phyloP scores from a whole-genome alignment of 2,888 invertebrate species.

The Rambutsinella grinnellia region DNA sequence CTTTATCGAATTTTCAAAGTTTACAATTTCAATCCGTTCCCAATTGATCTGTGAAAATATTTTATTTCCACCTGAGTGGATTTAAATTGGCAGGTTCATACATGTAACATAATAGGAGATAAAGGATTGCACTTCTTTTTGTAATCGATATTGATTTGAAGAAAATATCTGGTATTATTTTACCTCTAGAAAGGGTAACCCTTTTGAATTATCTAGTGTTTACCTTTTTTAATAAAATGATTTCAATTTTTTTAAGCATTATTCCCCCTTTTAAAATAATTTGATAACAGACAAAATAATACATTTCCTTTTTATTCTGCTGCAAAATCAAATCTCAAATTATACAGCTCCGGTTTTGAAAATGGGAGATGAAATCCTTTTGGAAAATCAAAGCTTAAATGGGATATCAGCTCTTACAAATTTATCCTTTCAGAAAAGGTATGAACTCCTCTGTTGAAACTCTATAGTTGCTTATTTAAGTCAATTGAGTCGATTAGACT shows the following conservation, averaged over 20 bases:
- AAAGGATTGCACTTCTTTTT: neutral
- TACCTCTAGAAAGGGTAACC: neutral
- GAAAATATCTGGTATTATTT: too few species aligned
- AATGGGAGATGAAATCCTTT: too few species aligned
- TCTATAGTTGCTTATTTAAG: neutral
- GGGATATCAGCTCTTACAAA: too few species aligned
- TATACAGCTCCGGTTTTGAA: too few species aligned
- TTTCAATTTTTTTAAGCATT: neutral
- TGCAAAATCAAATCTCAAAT: too few species aligned
- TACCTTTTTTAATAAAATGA: neutral
- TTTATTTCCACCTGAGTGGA: slow-evolving; percentile 46
- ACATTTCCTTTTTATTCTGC: too few species aligned
- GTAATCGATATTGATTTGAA: neutral
- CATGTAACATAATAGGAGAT: slow-evolving; percentile 9
- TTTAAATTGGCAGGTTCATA: slow-evolving; percentile 45
- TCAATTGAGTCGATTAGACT: too few species aligned
- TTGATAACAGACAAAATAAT: too few species aligned
- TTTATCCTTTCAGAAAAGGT: neutral
- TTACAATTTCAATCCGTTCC: neutral
- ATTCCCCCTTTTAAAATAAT: too few species aligned
- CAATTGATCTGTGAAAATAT: too few species aligned
- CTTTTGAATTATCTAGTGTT: neutral
- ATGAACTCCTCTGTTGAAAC: neutral
- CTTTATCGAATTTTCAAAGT: neutral
- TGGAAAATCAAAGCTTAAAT: too few species aligned